Evolutionary conservation across 2,113 vertebrate genomes (phyloP).

Genomic region (Bucco capensis): DNA sequence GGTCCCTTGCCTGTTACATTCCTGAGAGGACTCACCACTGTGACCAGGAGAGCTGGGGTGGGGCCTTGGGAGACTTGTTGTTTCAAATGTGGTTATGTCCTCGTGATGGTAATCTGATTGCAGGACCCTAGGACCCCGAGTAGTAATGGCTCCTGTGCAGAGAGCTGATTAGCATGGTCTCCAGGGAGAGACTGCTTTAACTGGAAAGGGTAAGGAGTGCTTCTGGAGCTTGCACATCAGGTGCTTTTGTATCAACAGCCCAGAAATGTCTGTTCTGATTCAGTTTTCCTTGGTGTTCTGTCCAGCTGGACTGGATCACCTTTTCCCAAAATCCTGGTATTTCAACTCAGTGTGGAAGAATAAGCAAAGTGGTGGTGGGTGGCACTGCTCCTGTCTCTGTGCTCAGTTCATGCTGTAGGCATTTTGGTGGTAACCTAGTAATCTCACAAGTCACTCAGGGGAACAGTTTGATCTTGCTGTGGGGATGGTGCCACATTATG

Average conservation of each 20-base stretch:
- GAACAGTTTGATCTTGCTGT: neutral
- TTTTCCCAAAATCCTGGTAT: neutral
- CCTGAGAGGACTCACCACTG: accelerated
- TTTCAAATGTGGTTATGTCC: neutral
- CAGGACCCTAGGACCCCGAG: neutral
- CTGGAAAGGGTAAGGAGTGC: neutral
- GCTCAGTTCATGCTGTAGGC: neutral
- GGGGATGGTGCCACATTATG: slow-evolving; percentile 2
- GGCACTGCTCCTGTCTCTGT: neutral
- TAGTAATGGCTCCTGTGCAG: neutral
- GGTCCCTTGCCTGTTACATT: neutral
- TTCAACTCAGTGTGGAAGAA: neutral
- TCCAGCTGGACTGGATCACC: neutral
- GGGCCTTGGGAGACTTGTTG: neutral
- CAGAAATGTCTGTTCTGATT: neutral
- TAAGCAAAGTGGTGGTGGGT: neutral
- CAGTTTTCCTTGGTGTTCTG: neutral
- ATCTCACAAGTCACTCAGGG: neutral
- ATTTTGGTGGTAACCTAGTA: neutral
- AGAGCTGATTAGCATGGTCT: neutral
- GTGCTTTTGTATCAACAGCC: neutral
- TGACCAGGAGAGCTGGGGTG: neutral
- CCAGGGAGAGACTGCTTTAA: neutral
- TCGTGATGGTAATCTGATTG: neutral
- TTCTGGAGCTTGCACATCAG: neutral